Base-by-base conservation (phyloP, 2,797 vertebrate genomes). In the Diglossa cyanea region DNA sequence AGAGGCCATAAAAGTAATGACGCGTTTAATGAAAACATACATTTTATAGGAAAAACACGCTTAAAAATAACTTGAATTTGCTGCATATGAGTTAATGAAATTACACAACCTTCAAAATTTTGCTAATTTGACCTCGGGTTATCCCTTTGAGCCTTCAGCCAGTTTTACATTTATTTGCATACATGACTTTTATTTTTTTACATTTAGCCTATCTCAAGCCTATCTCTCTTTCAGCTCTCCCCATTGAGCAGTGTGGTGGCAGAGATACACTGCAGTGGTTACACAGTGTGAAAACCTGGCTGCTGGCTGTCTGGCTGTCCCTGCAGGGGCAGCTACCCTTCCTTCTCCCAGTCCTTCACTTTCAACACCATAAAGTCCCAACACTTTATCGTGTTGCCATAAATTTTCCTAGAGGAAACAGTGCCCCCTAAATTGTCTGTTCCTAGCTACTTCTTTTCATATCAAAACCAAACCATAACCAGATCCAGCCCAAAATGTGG, bases 1-100 rank as follows among this genome's bases (percentile, higher is more conserved):
- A 96, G 92, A 97, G 95, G 85, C 95, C 96, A 94, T 98, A 97
- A 98, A 98, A 97, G 96, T 98, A 98, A 98, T 98, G 98, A 97
- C 92, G 97, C 97, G 2, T 98, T 98, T 98, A 98, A 98, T 98
- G 98, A 98, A 98, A 98, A 95, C 97, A 97, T 97, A 95, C 96
- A 98, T 97, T 98, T 98, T 98, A 97, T 96, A 97, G 97, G 97
- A 94, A 98, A 98, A 98, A 97, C 97, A 97, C 28, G 33, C 97
- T 97, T 97, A 97, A 98, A 98, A 97, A 97, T 97, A 97, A 97
- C 95, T 97, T 95, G 96, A 97, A 97, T 93, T 89, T 94, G 68
- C 91, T 96, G 87, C 37, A 84, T 86, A 61, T 73, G 92, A 96
- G 92, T 97, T 98, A 98, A 97, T 98, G 93, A 94, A 97, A 97